phyloP scores from a whole-genome alignment of 64 coral and sea anemone genomes.

The Catalaphyllia jardinei region DNA sequence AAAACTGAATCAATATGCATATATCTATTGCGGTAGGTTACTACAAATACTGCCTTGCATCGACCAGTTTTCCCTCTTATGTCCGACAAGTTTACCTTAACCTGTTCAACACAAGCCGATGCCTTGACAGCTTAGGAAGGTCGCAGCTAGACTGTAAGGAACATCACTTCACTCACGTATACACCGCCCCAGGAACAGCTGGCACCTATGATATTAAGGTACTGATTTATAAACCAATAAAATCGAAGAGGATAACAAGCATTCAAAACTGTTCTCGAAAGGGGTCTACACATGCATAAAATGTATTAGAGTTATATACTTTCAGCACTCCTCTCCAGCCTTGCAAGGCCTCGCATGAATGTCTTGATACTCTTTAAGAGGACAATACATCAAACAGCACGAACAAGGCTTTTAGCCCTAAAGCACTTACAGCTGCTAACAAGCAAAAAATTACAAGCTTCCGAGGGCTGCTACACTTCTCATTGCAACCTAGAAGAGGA shows the following conservation, averaged over 20 bases:
- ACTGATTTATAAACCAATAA: background rate
- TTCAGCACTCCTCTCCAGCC: too few species aligned
- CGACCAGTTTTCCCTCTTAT: background rate
- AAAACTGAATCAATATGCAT: background rate
- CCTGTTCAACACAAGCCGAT: background rate
- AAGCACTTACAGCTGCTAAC: too few species aligned
- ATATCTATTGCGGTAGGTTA: background rate
- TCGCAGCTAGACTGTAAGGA: background rate
- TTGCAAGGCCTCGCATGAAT: too few species aligned
- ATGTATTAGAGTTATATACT: too few species aligned
- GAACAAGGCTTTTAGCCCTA: too few species aligned
- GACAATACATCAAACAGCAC: too few species aligned
- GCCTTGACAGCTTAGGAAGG: background rate
- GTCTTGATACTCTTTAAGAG: too few species aligned
- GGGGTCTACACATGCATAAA: too few species aligned
- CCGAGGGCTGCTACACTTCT: too few species aligned
- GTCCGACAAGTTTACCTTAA: constrained; percentile 35
- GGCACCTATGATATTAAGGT: constrained; percentile 32
- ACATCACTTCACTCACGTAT: background rate
- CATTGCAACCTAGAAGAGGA: too few species aligned
- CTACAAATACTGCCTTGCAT: constrained; percentile 27
- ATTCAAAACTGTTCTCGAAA: too few species aligned
- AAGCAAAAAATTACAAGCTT: too few species aligned
- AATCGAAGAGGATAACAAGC: background rate
- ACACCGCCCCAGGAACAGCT: background rate